Evolutionary conservation across 2,797 vertebrate species (phyloP), one percentile per base, ranked within the genome.

Genomic region (Lepus townsendii): DNA sequence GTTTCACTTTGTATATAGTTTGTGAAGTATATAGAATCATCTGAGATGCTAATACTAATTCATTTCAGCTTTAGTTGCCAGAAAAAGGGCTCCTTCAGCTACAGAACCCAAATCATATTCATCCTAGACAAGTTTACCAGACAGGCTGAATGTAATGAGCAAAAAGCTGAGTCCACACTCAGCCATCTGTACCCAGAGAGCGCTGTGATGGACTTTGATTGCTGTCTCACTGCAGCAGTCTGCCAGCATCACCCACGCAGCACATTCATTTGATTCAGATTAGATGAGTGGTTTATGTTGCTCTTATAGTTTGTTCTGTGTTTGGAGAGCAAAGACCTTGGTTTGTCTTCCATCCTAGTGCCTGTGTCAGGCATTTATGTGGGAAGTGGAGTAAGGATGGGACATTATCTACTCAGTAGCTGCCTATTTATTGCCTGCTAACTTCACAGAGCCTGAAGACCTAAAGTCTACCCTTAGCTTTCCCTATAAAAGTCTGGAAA

Each of bases 401-500:
- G 63, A 57, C 2, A 27, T 13, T 26, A 35, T 65, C 9, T 52
- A 83, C 87, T 82, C 22, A 66, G 68, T 32, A 26, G 42, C 72
- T 60, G 80, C 54, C 80, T 93, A 2, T 27, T 69, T 75, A 75
- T 24, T 83, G 62, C 32, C 38, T 78, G 30, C 47, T 82, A 66
- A 32, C 72, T 91, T 57, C 77, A 66, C 83, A 38, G 63, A 77
- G 2, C 83, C 77, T 24, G 35, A 22, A 88, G 47, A 92, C 54
- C 54, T 35, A 69, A 90, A 42, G 19, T 42, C 73, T 57, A 30
- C 47, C 52, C 87, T 89, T 62, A 72, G 68, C 47, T 35, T 12
- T 63, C n/a, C 62, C 32, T 84, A 3, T 60, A 52, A 83, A 91
- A 38, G 82, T 92, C 96, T 97, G 97, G 95, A 97, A 96, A 90